These are phyloP conservation scores for Rhimphoctona megacephalus DNA, from an alignment of 2,888 invertebrate genomes.

Conservation along the genomic window DNA sequence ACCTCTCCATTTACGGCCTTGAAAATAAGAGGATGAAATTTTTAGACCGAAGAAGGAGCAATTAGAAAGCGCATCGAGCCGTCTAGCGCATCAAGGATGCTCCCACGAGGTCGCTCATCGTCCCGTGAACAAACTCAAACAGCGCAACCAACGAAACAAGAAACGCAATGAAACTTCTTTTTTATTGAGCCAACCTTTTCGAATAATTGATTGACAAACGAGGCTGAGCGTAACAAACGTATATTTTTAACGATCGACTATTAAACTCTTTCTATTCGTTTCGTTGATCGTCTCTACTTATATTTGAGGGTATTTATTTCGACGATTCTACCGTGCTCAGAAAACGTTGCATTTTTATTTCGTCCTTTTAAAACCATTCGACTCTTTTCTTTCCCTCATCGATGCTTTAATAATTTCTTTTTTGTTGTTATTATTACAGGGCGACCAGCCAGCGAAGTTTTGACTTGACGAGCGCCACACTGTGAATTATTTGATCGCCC, in stretches of 20 bases:
- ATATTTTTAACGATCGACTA: constrained; percentile 22
- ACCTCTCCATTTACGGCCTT: constrained; percentile 58
- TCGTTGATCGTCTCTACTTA: constrained; percentile 1
- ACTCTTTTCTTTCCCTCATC: not conserved
- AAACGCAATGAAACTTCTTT: not conserved
- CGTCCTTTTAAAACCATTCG: constrained; percentile 2
- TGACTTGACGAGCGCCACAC: constrained; percentile 7
- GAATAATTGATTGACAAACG: constrained; percentile 18
- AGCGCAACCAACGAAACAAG: constrained; percentile 5
- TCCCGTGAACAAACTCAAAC: constrained; percentile 41
- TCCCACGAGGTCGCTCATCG: constrained; percentile 54
- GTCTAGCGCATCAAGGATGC: constrained; percentile 60
- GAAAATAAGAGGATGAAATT: constrained; percentile 65
- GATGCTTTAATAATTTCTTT: not conserved
- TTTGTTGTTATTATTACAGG: constrained; percentile 37
- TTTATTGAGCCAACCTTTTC: not conserved
- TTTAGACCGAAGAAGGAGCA: constrained; percentile 63
- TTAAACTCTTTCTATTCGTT: constrained; percentile 19
- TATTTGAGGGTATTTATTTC: constrained; percentile 27
- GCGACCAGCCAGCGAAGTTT: not conserved
- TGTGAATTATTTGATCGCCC: constrained; percentile 60
- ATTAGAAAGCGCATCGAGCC: constrained; percentile 69
- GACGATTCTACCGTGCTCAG: not conserved
- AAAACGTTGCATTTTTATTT: constrained; percentile 18
- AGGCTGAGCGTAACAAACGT: constrained; percentile 10